Percentiles rank a stretch among this genome's conserved stretches.
Evolutionary conservation across 2,113 vertebrate species (phyloP).

Genomic region (Taurulus bubalis): DNA sequence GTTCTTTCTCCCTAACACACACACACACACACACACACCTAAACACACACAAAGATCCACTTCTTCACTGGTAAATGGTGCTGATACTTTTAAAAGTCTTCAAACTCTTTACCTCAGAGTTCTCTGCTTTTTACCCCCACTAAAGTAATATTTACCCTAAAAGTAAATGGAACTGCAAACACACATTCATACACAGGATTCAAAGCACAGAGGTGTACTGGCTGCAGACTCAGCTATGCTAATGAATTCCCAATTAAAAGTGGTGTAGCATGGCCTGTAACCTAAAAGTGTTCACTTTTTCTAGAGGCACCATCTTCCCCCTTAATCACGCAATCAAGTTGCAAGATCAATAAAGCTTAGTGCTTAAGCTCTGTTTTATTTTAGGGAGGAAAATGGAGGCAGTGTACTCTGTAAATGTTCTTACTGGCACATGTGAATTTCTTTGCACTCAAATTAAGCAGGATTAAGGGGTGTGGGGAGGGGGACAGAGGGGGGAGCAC

Average conservation of each 20-base stretch:
- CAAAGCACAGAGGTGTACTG: constrained; percentile 31
- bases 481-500: constrained; percentile 51
- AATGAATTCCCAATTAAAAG: constrained; percentile 68
- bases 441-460: constrained; percentile 94
- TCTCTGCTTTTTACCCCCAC: background rate
- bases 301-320: constrained; percentile 71
- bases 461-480: constrained; percentile 86
- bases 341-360: constrained; percentile 89
- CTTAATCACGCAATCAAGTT: constrained; percentile 87
- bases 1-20: constrained; percentile 6
- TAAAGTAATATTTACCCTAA: background rate
- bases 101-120: constrained; percentile 17
- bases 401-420: constrained; percentile 90
- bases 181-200: constrained; percentile 18
- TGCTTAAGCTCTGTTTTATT: constrained; percentile 84
- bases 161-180: background rate
- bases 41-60: constrained; percentile 21
- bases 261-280: constrained; percentile 58
- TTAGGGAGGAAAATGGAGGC: constrained; percentile 85
- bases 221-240: constrained; percentile 45
- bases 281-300: constrained; percentile 75
- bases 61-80: constrained; percentile 41
- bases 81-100: constrained; percentile 39
- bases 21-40: constrained; percentile 12
- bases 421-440: constrained; percentile 94